Base-by-base conservation (phyloP, 1,140 invertebrate species). In the Wiebesia pumilae region DNA sequence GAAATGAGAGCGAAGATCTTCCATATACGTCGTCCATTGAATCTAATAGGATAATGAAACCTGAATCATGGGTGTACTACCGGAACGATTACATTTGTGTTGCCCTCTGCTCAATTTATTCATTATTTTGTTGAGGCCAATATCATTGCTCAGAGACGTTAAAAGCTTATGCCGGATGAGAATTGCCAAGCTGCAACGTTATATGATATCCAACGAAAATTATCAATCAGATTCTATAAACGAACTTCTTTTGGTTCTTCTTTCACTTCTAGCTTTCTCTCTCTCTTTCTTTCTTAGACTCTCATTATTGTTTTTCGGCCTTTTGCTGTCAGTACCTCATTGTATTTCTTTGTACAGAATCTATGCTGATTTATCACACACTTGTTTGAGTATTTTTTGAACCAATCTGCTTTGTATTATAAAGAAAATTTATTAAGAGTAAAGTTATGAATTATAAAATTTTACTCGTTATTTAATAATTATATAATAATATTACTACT, bases 121-220 rank as follows among this genome's bases (percentile, higher is more conserved):
- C 90, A 91, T 91, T 91, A 91, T 89, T 91, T 90, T 91, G 91
- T 91, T 91, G 90, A 91, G 88, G 90, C 90, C 90, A 91, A 91
- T 91, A 91, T 91, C 90, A 91, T 91, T 91, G 90, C 73, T 43
- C 27, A n/a, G 78, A 58, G 78, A 80, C 24, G 30, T 79, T 79
- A 79, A 80, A 51, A 27, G 2, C 78, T 80, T 16, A 80, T 14
- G 54, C 78, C 78, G 78, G 78, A 80, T 80, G 78, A 80, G 78
- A 80, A 62, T 58, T 2, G n/a, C 51, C 51, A 12, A 62, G 30
- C 51, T n/a, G 33, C 30, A 58, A 62, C 54, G 78, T n/a, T 58
- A 33, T 62, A 35, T 38, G 16, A n/a, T 65, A 30, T 38, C 4
- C 3, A 27, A 80, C 21, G 33, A 62, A 80, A 80, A 62, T 80